phyloP scores from a whole-genome alignment of 1,140 invertebrate species.

The Drosophila punjabiensis region DNA sequence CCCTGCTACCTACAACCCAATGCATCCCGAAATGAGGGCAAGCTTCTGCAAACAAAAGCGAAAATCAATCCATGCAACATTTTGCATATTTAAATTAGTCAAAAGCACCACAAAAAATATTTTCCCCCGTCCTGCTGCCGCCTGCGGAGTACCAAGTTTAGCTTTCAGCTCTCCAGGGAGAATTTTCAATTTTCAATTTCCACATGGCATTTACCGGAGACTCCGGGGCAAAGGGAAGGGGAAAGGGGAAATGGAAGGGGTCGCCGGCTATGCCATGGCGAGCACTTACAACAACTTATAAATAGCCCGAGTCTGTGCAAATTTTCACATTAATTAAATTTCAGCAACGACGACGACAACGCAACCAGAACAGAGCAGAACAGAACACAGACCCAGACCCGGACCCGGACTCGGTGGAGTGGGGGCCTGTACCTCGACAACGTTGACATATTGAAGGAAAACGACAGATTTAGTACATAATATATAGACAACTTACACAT shows the following conservation, averaged over 20 bases:
- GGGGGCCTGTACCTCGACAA: slow-evolving; percentile 41
- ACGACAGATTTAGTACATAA: slow-evolving; percentile 83
- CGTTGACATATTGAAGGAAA: slow-evolving; percentile 84
- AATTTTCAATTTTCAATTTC: slow-evolving; percentile 52
- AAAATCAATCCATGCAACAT: slow-evolving; percentile 54
- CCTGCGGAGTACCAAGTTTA: slow-evolving; percentile 6
- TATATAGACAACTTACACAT: slow-evolving; percentile 64
- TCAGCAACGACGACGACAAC: slow-evolving; percentile 68
- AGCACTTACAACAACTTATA: slow-evolving; percentile 83
- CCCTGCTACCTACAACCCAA: not conserved
- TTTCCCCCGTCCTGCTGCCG: not conserved
- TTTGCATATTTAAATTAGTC: slow-evolving; percentile 54
- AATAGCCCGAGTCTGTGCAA: slow-evolving; percentile 83
- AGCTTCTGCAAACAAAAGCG: slow-evolving; percentile 39
- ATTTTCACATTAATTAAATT: slow-evolving; percentile 85
- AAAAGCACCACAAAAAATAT: slow-evolving; percentile 23
- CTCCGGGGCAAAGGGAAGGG: not conserved
- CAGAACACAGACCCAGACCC: slow-evolving; percentile 20
- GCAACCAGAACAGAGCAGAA: slow-evolving; percentile 42
- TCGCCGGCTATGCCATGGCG: slow-evolving; percentile 43
- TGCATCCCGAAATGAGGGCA: slow-evolving; percentile 32
- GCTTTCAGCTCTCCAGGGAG: slow-evolving; percentile 24
- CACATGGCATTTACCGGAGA: slow-evolving; percentile 44
- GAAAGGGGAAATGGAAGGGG: slow-evolving; percentile 1
- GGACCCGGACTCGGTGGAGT: slow-evolving; percentile 1